Conservation (phyloP, 2,888 invertebrate genomes). For the Acleris literana region DNA sequence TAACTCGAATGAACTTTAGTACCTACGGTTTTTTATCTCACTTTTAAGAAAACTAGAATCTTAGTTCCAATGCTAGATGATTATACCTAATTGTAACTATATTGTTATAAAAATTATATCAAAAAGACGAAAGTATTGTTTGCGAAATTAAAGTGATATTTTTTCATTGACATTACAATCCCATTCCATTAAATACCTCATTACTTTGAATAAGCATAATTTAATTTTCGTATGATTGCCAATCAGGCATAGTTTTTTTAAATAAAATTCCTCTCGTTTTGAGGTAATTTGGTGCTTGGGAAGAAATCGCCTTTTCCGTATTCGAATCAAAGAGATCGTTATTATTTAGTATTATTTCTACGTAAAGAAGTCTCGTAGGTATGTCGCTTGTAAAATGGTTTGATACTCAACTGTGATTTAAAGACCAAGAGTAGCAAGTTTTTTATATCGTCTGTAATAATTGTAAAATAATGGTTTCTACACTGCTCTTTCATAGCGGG, state of each 20-base stretch:
- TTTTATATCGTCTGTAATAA: constrained; percentile 42
- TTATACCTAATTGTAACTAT: constrained; percentile 6
- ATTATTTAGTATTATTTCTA: constrained; percentile 8
- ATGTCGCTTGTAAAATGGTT: constrained; percentile 26
- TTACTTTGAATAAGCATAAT: not conserved
- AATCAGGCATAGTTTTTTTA: no score
- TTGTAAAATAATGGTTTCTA: constrained; percentile 30
- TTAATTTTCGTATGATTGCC: no score
- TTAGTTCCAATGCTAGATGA: constrained; percentile 36
- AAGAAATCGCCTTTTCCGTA: not conserved
- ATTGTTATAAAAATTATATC: constrained; percentile 13
- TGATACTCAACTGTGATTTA: constrained; percentile 57
- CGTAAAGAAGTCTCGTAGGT: constrained; percentile 2
- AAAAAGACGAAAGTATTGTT: constrained; percentile 19
- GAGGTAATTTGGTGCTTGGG: not conserved
- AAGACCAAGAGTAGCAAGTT: constrained; percentile 48
- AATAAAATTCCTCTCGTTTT: not conserved
- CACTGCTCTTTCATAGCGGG: not conserved
- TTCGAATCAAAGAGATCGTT: constrained; percentile 10
- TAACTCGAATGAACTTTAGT: constrained; percentile 40
- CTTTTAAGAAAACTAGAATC: constrained; percentile 48
- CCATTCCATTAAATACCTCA: constrained; percentile 19
- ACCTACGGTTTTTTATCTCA: constrained; percentile 62
- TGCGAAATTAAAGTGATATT: constrained; percentile 24
- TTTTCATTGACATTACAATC: constrained; percentile 1